Percentiles rank a stretch among this genome's conserved stretches.
Conservation (phyloP, 2,797 vertebrate genomes). For the Galago senegalensis region DNA sequence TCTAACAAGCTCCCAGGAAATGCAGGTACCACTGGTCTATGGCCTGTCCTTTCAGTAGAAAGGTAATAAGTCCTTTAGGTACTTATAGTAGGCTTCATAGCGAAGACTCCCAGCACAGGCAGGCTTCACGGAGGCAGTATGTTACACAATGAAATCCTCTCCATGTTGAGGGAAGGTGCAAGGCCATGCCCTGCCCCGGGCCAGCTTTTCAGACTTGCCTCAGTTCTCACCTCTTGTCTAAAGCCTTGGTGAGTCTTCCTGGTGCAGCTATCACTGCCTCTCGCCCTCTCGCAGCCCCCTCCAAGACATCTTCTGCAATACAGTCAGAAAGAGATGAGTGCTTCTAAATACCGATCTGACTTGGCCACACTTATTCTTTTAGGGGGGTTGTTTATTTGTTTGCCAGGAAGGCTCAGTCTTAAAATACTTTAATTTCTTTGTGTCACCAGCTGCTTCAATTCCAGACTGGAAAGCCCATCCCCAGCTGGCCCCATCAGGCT, state of each 20-base stretch:
- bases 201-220: background rate
- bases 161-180: background rate
- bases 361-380: background rate
- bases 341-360: background rate
- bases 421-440: background rate
- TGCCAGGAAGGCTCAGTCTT: too few relatives aligned
- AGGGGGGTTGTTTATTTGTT: background rate
- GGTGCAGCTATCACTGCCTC: background rate
- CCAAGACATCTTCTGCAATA: background rate
- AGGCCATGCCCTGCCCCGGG: background rate
- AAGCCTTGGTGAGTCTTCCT: background rate
- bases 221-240: background rate
- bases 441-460: background rate
- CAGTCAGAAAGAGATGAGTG: background rate
- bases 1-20: background rate
- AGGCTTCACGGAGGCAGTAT: background rate
- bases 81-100: rapidly evolving
- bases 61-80: background rate
- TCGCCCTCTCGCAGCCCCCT: background rate
- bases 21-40: background rate
- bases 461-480: background rate
- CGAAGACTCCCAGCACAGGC: background rate
- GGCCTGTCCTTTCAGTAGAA: background rate
- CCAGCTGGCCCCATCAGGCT: too few relatives aligned
- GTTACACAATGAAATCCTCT: background rate